A percentile compares a stretch with the other conserved stretches of the same genome.
Evolutionary conservation across 2,113 vertebrate genomes (phyloP).

Genomic region (Hemiprocne comata): DNA sequence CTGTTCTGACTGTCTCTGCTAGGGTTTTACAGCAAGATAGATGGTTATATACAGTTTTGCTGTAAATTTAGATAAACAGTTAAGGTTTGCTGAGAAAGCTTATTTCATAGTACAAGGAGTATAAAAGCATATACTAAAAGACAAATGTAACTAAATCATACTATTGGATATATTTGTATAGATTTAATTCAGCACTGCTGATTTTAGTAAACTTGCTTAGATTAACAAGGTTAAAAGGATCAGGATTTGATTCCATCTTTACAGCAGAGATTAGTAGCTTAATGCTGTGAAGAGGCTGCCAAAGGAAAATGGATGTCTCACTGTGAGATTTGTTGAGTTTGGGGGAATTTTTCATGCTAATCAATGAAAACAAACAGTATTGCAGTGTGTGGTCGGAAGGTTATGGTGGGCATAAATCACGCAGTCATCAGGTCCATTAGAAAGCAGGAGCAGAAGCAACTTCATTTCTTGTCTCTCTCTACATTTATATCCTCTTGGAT

Average conservation of each 20-base stretch:
- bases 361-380: background rate
- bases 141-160: background rate
- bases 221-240: background rate
- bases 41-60: background rate
- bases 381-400: too few species aligned
- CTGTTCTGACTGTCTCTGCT: background rate
- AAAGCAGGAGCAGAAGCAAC: too few species aligned
- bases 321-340: background rate
- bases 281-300: background rate
- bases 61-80: background rate
- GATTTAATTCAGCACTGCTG: background rate
- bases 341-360: background rate
- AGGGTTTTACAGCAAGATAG: background rate
- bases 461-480: too few species aligned
- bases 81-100: background rate
- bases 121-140: background rate
- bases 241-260: background rate
- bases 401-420: too few species aligned
- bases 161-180: background rate
- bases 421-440: too few species aligned
- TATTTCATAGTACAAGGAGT: background rate
- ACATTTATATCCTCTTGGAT: too few species aligned
- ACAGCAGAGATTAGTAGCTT: background rate
- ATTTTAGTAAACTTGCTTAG: background rate
- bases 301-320: background rate